These are phyloP conservation scores for Phaedon cochleariae DNA, from an alignment of 2,888 invertebrate species.

Conservation along the genomic window DNA sequence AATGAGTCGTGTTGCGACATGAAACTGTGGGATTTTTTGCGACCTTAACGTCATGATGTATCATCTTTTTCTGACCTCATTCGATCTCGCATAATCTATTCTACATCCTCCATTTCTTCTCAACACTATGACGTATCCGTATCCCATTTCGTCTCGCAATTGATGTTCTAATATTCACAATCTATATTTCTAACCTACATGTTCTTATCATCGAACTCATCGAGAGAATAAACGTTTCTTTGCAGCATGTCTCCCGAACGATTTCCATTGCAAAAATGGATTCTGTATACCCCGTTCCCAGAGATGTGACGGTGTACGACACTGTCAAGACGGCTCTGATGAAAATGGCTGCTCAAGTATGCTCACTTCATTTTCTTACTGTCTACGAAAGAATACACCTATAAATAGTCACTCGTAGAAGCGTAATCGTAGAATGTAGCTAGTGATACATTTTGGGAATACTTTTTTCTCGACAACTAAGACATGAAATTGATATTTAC, in stretches of 20 bases:
- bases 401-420: not conserved
- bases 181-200: conserved; percentile 27
- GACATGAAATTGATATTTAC: too few species aligned
- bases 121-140: too few species aligned
- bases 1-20: too few species aligned
- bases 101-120: not conserved
- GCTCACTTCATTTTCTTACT: conserved; percentile 28
- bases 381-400: not conserved
- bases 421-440: not conserved
- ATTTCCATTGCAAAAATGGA: conserved; percentile 65
- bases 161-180: conserved; percentile 37
- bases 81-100: not conserved
- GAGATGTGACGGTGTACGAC: conserved; percentile 67
- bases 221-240: conserved; percentile 38
- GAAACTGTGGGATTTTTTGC: not conserved
- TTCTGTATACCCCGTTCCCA: conserved; percentile 65
- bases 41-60: conserved; percentile 3
- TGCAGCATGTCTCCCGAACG: conserved; percentile 53
- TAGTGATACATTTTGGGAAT: too few species aligned
- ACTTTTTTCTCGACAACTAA: too few species aligned
- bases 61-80: conserved; percentile 6
- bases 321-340: conserved; percentile 74
- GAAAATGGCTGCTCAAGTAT: conserved; percentile 62
- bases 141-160: too few species aligned
- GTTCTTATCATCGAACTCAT: not conserved